Base-by-base conservation (phyloP, 2,797 vertebrate genomes). In the Avahi laniger region DNA sequence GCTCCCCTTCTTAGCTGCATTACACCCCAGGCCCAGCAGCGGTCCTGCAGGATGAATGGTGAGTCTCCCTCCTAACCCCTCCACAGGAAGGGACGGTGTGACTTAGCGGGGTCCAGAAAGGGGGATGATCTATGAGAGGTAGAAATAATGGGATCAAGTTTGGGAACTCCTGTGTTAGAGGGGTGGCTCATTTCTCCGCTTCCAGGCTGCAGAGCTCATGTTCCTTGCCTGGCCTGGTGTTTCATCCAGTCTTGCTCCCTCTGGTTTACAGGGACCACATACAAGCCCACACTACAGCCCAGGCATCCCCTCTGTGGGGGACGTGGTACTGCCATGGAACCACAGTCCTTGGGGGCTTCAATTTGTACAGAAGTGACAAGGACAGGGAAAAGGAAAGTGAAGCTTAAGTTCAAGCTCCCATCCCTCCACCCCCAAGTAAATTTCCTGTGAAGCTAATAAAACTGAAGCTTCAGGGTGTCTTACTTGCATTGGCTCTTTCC, bases 301-400 rank as follows among this genome's bases (percentile, higher is more conserved):
- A 67, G 54, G 15, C 22, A 15, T 83, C 20, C 20, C 50, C 69
- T 84, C 33, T 46, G 5, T 35, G 7, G 46, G 30, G 48, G 4
- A 52, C 59, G 7, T 35, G 22, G 13, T 33, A 35, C 35, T 22
- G 63, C 18, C 14, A 22, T 50, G 14, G 67, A 90, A 17, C 17
- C 18, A 30, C 38, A 28, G 2, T 75, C 50, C 46, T 65, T 52
- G 48, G 20, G 22, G 75, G 70, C 38, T 93, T 75, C 79, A 65
- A 13, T 65, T 85, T 43, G 67, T 50, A 41, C 46, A 69, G 79
- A 69, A 80, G 76, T 43, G 57, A 85, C 79, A 65, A 87, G 20
- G 50, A 54, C 9, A 46, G 81, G 75, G 50, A 50, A 85, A 94
- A 88, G 67, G 43, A 67, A 96, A 92, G 22, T 69, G 54, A 87